Evolutionary conservation across 2,113 vertebrate genomes (phyloP).

Genomic region (Sphaerodactylus townsendi): DNA sequence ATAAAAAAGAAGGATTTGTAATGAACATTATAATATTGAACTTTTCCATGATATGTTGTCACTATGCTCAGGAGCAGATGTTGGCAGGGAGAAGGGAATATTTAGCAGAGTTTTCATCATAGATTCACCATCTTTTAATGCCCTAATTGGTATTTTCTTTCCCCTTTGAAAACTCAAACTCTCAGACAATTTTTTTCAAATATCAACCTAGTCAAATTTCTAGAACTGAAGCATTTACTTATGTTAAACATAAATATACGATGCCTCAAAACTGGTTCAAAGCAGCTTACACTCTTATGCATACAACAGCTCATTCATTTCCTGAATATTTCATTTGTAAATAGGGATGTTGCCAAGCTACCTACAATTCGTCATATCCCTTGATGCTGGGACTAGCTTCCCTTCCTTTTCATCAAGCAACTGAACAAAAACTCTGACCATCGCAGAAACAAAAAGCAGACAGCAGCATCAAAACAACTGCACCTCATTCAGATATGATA

Average conservation of each 20-base stretch:
- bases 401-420: too few species aligned
- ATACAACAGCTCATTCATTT: neutral
- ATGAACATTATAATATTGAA: neutral
- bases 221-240: neutral
- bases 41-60: neutral
- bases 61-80: constrained; percentile 8
- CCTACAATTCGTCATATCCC: too few species aligned
- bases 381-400: too few species aligned
- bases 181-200: neutral
- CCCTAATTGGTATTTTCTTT: constrained; percentile 1
- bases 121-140: constrained; percentile 22
- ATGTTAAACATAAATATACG: too few species aligned
- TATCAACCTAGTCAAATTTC: constrained; percentile 12
- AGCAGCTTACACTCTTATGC: too few species aligned
- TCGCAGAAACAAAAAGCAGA: too few species aligned
- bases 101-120: constrained; percentile 25
- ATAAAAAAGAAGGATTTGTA: neutral
- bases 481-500: too few species aligned
- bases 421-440: too few species aligned
- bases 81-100: neutral
- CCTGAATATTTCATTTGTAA: neutral
- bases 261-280: too few species aligned
- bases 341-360: neutral
- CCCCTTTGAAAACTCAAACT: constrained; percentile 26
- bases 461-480: too few species aligned